Evolutionary conservation across 2,797 vertebrate species (phyloP).

Genomic region (Australoheros facetus): DNA sequence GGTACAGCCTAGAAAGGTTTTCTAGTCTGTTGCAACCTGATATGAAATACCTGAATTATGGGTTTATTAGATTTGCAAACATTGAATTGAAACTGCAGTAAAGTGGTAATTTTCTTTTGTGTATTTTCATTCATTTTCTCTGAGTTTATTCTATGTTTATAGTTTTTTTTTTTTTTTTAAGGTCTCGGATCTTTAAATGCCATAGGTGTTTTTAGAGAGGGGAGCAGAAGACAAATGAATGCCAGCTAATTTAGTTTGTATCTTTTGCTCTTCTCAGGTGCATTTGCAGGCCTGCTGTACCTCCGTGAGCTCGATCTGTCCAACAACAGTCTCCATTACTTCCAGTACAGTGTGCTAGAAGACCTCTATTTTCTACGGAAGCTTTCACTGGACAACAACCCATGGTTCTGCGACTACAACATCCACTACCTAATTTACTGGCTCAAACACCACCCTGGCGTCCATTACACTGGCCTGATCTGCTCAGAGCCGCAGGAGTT

Average conservation of each 20-base stretch:
- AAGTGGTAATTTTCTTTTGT: not conserved
- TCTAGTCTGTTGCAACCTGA: no score
- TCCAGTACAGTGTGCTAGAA: constrained; percentile 94
- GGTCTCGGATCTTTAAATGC: no score
- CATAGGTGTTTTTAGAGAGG: no score
- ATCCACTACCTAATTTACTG: constrained; percentile 99
- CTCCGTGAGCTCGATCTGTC: constrained; percentile 94
- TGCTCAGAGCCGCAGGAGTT: constrained; percentile 91
- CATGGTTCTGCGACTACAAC: constrained; percentile 97
- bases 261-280: constrained; percentile 76
- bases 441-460: constrained; percentile 92
- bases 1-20: no score
- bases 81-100: not conserved
- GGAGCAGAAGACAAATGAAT: not conserved
- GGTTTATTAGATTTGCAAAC: no score
- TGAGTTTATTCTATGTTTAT: not conserved
- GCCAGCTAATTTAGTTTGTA: not conserved
- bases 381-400: constrained; percentile 89
- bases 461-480: constrained; percentile 87
- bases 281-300: constrained; percentile 90
- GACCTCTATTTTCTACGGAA: constrained; percentile 94
- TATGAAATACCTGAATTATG: no score
- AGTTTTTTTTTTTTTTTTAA: no score
- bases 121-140: not conserved
- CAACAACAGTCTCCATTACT: constrained; percentile 91